These are phyloP conservation scores for Hyaena hyaena DNA, from an alignment of 2,113 vertebrate genomes.

Conservation along the genomic window DNA sequence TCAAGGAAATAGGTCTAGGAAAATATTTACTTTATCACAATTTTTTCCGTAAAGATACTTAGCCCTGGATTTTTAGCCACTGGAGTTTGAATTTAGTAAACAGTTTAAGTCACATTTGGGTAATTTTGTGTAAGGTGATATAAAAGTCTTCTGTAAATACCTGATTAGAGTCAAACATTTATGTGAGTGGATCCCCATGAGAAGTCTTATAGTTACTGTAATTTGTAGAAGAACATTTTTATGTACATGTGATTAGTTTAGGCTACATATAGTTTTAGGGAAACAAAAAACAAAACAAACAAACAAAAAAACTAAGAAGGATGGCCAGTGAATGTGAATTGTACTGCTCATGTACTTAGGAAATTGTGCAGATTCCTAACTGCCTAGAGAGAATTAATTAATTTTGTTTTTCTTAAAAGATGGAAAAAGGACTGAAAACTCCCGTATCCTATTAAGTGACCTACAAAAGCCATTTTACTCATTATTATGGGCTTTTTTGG, in stretches of 20 bases:
- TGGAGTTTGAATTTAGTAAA: constrained; percentile 17
- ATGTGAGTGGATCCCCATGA: background rate
- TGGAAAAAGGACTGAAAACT: background rate
- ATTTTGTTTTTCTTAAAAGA: constrained; percentile 7
- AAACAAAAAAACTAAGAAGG: background rate
- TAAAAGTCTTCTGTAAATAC: background rate
- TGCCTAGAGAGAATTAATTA: background rate
- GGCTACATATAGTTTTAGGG: background rate
- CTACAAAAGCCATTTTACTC: background rate
- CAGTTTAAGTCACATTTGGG: background rate
- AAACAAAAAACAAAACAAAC: background rate
- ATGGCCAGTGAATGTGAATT: background rate
- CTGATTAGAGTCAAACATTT: background rate
- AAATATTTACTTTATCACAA: background rate
- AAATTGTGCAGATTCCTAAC: constrained; percentile 9
- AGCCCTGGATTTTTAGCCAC: constrained; percentile 3
- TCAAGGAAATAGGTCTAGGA: background rate
- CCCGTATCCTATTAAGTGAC: background rate
- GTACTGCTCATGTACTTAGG: background rate
- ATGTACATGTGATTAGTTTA: background rate
- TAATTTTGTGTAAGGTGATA: constrained; percentile 36
- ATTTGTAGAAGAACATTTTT: background rate
- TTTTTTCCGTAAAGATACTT: constrained; percentile 4
- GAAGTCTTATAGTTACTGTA: background rate
- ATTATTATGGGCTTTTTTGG: background rate